These are phyloP conservation scores for Solenopsis fugax DNA, from an alignment of 1,140 invertebrate genomes.

Conservation along the genomic window DNA sequence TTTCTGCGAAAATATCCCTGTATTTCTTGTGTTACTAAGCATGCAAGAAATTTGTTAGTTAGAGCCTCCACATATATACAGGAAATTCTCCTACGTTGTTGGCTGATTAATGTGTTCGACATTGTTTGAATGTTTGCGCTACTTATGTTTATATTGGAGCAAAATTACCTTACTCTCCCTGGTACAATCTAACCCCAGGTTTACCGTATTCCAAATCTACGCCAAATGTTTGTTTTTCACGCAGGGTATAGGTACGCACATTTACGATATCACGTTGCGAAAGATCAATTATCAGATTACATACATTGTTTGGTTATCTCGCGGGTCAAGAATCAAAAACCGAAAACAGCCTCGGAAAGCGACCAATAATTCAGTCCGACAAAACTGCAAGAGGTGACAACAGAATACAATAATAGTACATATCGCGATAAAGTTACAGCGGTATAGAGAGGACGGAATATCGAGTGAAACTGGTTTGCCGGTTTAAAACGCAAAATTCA, in stretches of 20 bases:
- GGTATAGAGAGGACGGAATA: slow-evolving; percentile 59
- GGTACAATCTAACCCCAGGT: slow-evolving; percentile 8
- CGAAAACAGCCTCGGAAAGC: slow-evolving; percentile 54
- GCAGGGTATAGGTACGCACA: slow-evolving; percentile 12
- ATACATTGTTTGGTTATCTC: slow-evolving; percentile 50
- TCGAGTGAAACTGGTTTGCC: slow-evolving; percentile 65
- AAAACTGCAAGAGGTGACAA: slow-evolving; percentile 61
- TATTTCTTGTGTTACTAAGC: not conserved
- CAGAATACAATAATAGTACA: slow-evolving; percentile 63
- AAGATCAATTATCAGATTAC: slow-evolving; percentile 62
- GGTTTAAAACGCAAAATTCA: slow-evolving; percentile 66
- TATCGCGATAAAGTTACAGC: slow-evolving; percentile 66
- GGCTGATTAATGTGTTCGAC: slow-evolving; percentile 24
- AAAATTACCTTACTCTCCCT: slow-evolving; percentile 19
- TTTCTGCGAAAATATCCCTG: not conserved
- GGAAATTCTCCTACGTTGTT: slow-evolving; percentile 5
- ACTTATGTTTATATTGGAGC: slow-evolving; percentile 47
- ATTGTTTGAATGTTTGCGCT: slow-evolving; percentile 35
- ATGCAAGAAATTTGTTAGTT: not conserved
- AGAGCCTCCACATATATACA: not conserved
- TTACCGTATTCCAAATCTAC: slow-evolving; percentile 19
- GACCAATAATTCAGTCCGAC: slow-evolving; percentile 50
- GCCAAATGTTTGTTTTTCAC: slow-evolving; percentile 52
- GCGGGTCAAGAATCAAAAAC: slow-evolving; percentile 56
- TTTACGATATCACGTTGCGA: slow-evolving; percentile 41